Base-by-base conservation (phyloP, 2,797 vertebrate species). In the Telmatherina bonti region DNA sequence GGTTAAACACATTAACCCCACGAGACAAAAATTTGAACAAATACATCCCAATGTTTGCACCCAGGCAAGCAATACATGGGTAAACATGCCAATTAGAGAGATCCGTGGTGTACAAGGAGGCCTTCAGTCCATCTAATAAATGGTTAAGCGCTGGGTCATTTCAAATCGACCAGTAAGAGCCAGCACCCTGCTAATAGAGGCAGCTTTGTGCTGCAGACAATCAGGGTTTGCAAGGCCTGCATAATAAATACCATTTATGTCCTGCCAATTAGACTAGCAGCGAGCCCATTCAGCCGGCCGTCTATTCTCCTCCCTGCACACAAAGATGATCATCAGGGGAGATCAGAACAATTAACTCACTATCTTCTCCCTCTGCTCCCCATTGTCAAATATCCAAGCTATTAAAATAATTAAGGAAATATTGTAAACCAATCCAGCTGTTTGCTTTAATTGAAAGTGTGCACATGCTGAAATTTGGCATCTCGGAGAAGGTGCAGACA, bases 401-500 rank as follows among this genome's bases (percentile, higher is more conserved):
- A 92, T 92, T 93, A 91, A 90, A 94, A 93, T 93, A 92, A 93
- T 93, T 91, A 93, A 92, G 92, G 85, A 92, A 91, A 93, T 92
- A 93, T 92, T 92, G 91, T 90, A 90, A 92, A 92, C 83, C 88
- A 90, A 90, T 94, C 92, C 91, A 92, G 92, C 89, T 92, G 91
- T 92, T 92, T 88, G 89, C 85, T 88, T 90, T 93, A 91, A 92
- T 91, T 92, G 90, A 90, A 90, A 92, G 87, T 88, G 86, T 85
- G 84, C 81, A 71, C 85, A 79, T 38, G 84, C 67, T 79, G 71
- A 89, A 90, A 89, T 85, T 82, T 88, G 85, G 85, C 89, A 83
- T 85, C 82, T 88, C 55, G 67, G 64, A 85, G 71, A 81, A 81
- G 38, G 62, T 26, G 6, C 33, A 24, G 71, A 79, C 53, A 31